phyloP scores from a whole-genome alignment of 2,797 vertebrate species.

The Aplochiton taeniatus region DNA sequence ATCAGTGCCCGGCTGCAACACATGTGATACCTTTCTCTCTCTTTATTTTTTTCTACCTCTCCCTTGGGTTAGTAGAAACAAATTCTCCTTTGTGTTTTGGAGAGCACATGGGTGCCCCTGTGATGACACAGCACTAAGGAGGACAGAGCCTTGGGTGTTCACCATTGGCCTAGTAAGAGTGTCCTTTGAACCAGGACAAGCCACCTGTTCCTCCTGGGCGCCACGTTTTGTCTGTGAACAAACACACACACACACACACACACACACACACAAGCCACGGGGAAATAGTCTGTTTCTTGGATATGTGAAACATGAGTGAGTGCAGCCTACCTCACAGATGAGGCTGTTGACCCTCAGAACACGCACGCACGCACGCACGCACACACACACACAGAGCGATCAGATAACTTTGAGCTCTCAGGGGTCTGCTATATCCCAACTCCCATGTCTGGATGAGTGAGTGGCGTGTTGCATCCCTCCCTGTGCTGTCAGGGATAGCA shows the following conservation, averaged over 20 bases:
- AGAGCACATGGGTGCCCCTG: not conserved
- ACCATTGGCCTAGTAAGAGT: not conserved
- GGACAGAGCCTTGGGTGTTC: not conserved
- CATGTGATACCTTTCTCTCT: not conserved
- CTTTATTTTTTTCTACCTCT: not conserved
- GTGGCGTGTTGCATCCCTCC: slow-evolving; percentile 17
- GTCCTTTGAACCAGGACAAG: not conserved
- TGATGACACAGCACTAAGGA: slow-evolving; percentile 8
- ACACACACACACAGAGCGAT: slow-evolving; percentile 13
- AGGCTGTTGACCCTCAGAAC: not conserved
- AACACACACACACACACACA: not conserved
- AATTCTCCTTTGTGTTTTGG: not conserved
- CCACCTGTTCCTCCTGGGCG: slow-evolving; percentile 11
- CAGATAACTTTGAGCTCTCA: slow-evolving; percentile 19
- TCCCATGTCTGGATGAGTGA: not conserved
- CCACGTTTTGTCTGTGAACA: slow-evolving; percentile 7
- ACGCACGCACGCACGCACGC: slow-evolving; percentile 3
- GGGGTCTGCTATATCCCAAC: not conserved
- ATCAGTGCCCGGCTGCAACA: too few species aligned
- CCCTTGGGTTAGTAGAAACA: slow-evolving; percentile 31
- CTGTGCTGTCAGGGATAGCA: slow-evolving; percentile 6
- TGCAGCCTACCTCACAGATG: not conserved
- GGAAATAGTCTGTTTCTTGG: slow-evolving; percentile 5
- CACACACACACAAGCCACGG: slow-evolving; percentile 7
- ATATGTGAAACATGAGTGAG: not conserved